Conservation (phyloP, 2,113 vertebrate genomes). For the Thryonomys swinderianus region DNA sequence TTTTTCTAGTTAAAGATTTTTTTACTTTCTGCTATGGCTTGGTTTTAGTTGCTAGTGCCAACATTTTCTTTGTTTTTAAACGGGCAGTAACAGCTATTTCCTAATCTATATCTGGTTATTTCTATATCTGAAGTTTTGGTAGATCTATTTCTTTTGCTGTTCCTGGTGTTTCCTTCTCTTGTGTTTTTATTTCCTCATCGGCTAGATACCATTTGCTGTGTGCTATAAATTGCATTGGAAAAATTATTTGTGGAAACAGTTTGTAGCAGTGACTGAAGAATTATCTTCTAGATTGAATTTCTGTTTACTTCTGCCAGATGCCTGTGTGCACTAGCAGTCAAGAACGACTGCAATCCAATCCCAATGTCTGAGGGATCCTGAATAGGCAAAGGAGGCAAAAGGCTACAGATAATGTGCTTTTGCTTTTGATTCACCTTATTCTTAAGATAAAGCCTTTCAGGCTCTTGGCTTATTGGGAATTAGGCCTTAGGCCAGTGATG, state of each 20-base stretch:
- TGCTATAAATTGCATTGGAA: slow-evolving; percentile 30
- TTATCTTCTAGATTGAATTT: not conserved
- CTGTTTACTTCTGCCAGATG: not conserved
- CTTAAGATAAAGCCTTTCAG: not conserved
- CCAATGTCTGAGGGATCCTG: not conserved
- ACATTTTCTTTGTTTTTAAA: slow-evolving; percentile 44
- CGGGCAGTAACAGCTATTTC: not conserved
- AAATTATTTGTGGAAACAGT: not conserved
- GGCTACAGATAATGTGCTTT: not conserved
- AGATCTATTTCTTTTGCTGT: not conserved
- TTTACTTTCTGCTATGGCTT: not conserved
- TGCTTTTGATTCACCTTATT: not conserved
- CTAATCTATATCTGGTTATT: not conserved
- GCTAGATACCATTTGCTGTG: not conserved
- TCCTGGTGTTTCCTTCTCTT: not conserved
- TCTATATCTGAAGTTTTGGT: not conserved
- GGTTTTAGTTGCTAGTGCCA: slow-evolving; percentile 7
- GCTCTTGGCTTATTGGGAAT: not conserved
- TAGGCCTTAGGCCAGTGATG: not conserved
- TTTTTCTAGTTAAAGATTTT: slow-evolving; percentile 28
- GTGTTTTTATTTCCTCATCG: not conserved
- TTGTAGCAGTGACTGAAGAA: not conserved
- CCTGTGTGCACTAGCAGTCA: not conserved
- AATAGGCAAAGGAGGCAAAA: not conserved
- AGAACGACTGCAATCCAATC: not conserved